phyloP scores from a whole-genome alignment of 2,797 vertebrate species.

The Pangasius mekongensis region DNA sequence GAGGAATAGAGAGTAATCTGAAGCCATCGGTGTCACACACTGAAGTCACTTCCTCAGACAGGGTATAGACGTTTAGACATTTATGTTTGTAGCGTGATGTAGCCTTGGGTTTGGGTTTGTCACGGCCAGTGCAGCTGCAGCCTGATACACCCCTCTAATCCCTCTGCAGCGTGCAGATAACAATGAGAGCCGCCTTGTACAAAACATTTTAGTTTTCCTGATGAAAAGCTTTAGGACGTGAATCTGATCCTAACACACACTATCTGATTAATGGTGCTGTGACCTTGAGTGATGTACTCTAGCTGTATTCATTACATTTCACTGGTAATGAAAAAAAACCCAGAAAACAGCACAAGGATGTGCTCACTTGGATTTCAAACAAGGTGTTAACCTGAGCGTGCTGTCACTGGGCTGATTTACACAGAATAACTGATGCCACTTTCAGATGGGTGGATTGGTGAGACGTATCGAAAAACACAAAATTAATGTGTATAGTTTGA shows the following conservation, averaged over 20 bases:
- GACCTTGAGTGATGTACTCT: neutral
- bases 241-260: neutral
- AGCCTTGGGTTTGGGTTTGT: neutral
- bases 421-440: neutral
- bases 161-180: neutral
- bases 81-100: neutral
- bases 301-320: neutral
- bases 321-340: neutral
- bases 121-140: neutral
- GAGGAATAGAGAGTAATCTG: neutral
- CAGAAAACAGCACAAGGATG: neutral
- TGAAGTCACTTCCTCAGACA: conserved; percentile 4
- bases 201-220: neutral
- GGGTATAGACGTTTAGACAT: neutral
- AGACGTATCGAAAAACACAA: neutral
- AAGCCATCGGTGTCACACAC: neutral
- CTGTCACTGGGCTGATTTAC: neutral
- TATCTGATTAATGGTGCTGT: neutral
- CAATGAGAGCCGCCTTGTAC: neutral
- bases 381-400: neutral
- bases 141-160: neutral
- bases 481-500: neutral
- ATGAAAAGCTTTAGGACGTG: neutral
- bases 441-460: neutral
- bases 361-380: neutral